These are phyloP conservation scores for Eurytoma californica DNA, from an alignment of 2,888 invertebrate genomes.

Conservation along the genomic window DNA sequence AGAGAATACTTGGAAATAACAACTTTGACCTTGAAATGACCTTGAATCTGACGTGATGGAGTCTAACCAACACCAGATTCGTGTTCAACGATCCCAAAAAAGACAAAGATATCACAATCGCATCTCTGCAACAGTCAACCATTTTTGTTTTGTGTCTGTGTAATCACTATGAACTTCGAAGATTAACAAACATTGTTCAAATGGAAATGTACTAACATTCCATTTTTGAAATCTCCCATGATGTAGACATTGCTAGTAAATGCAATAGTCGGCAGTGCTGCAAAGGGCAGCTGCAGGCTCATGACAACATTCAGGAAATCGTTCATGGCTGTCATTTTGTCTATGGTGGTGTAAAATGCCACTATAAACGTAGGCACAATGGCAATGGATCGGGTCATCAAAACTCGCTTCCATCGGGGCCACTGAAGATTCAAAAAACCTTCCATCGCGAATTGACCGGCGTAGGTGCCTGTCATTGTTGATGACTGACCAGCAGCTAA, in stretches of 20 bases:
- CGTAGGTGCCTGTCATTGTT: constrained; percentile 88
- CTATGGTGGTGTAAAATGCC: constrained; percentile 81
- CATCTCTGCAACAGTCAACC: no score
- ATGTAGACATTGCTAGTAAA: constrained; percentile 87
- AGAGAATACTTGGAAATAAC: no score
- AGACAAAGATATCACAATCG: no score
- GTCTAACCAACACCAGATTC: no score
- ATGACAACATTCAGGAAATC: constrained; percentile 90
- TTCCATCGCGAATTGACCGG: constrained; percentile 94
- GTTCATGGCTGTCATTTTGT: constrained; percentile 87
- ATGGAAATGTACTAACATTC: constrained; percentile 76
- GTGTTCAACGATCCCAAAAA: no score
- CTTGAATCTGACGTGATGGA: no score
- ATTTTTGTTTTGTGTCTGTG: no score
- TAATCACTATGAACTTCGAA: no score
- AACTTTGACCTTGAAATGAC: no score
- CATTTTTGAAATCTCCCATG: constrained; percentile 91
- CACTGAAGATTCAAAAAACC: constrained; percentile 91
- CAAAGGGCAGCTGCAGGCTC: constrained; percentile 92
- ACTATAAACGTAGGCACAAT: constrained; percentile 85
- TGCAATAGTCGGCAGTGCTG: constrained; percentile 89
- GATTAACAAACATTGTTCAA: background rate
- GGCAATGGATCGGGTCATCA: constrained; percentile 89
- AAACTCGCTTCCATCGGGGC: constrained; percentile 90
- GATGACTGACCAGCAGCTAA: constrained; percentile 89